Evolutionary conservation across 1,140 invertebrate genomes (phyloP).

Genomic region (Coptotermes formosanus): DNA sequence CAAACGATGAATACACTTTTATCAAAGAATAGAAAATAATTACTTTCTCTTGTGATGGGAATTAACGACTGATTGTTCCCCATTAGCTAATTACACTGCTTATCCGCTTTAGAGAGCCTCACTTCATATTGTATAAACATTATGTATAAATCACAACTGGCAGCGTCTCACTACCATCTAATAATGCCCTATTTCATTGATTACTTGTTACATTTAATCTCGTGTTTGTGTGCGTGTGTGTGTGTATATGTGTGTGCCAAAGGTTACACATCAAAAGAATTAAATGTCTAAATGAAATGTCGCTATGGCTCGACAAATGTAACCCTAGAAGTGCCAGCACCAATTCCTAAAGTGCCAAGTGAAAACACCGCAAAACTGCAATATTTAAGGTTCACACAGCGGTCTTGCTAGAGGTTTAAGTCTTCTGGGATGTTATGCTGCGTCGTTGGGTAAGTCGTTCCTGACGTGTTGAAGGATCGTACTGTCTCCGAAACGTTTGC

Average conservation of each 20-base stretch:
- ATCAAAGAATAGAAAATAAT: constrained; percentile 22
- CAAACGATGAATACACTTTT: neutral
- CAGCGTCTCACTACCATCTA: neutral
- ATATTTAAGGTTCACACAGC: no score
- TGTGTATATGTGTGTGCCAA: neutral
- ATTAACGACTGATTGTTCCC: neutral
- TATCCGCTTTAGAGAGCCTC: neutral
- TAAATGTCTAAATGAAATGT: neutral
- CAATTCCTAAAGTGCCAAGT: no score
- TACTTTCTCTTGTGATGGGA: neutral
- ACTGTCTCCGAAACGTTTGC: no score
- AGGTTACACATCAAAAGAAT: neutral
- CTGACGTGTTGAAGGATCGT: no score
- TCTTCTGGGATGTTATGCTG: no score
- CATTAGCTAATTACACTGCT: neutral
- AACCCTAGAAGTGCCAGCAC: no score
- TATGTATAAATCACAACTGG: neutral
- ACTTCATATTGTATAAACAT: neutral
- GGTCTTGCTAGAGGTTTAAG: no score
- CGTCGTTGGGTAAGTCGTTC: no score
- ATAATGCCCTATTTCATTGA: constrained; percentile 11
- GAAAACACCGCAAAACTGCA: no score
- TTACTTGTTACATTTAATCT: neutral
- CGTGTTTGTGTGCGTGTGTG: neutral
- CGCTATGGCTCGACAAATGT: neutral